Base-by-base conservation (phyloP, 2,797 vertebrate species). In the Sebastes nivosus region DNA sequence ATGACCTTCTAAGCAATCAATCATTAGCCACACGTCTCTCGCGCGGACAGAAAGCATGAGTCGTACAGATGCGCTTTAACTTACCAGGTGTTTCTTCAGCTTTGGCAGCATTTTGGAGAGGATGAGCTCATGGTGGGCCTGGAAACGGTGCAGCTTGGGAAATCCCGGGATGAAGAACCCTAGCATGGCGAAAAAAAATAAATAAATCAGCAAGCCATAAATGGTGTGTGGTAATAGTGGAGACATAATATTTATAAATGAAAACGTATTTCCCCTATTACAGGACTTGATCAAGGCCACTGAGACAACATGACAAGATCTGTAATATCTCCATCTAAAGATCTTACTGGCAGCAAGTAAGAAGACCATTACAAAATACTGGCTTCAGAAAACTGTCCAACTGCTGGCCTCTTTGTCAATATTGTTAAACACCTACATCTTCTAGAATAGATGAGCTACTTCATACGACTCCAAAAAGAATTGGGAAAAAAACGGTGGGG, bases 81-180 rank as follows among this genome's bases (percentile, higher is more conserved):
- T 93, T 93, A 96, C 97, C 96, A 97, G 87, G 90, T 98, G 97
- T 85, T 97, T 97, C 94, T 97, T 98, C 65, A 97, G 94, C 77
- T 97, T 97, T 24, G 97, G 96, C 66, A 98, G 94, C 83, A 97
- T 94, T 90, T 96, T 98, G 87, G 94, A 96, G 79, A 97, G 95
- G 89, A 97, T 95, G 85, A 95, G 95, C 46, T 97, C 96, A 0
- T 96, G 97, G 68, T 97, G 97, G 74, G 94, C 95, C 92, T 98
- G 97, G 92, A 97, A 97, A 20, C 97, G 94, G 1, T 96, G 96
- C 81, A 97, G 93, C 91, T 98, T 98, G 8, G 96, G 97, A 92
- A 98, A 97, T 30, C 96, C 97, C 1, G 96, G 97, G 67, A 97
- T 96, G 88, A 97, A 97, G 93, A 98, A 97, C 29, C 97, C 97